Base-by-base conservation (phyloP, 2,113 vertebrate genomes). In the Thamnophis sirtalis region DNA sequence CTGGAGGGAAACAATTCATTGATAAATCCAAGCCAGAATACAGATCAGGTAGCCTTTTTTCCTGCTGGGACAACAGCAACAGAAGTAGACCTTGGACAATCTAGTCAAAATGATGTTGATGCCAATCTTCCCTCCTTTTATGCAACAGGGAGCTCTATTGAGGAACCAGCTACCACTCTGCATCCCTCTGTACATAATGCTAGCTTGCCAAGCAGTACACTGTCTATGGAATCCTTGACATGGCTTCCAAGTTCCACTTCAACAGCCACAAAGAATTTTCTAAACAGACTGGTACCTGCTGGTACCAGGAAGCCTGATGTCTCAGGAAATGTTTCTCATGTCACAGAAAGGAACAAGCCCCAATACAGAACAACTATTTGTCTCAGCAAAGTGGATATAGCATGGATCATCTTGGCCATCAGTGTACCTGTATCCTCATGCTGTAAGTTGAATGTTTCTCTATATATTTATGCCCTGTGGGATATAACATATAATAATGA, bases 371-470 rank as follows among this genome's bases (percentile, higher is more conserved):
- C 97, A 94, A 98, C 98, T 94, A 98, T 99, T 98, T 99, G 99
- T 94, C 97, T 99, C 94, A 98, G 98, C 97, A 98, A 98, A 98
- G 98, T 99, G 98, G 99, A 99, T 96, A 98, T 99, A 84, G 98
- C 98, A 95, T 99, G 99, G 99, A 98, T 99, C 93, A 98, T 99
- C 95, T 95, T 99, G 95, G 98, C 98, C 91, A 98, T 99, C 98
- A 99, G 98, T 0, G 99, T 99, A 93, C 98, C 98, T 84, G 98
- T 99, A 96, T 99, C 99, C 68, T 99, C 98, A 2, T 99, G 99
- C 96, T 99, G 99, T 99, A 96, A 99, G 99, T 98, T 90, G 97
- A 91, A 3, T 43, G n/a, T 21, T 5, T 68, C 1, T 3, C 28
- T 94, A 9, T 73, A 80, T 19, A 80, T 43, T 49, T 86, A 24